These are phyloP conservation scores for Ammodytes marinus DNA, from an alignment of 2,113 vertebrate genomes.

Conservation along the genomic window DNA sequence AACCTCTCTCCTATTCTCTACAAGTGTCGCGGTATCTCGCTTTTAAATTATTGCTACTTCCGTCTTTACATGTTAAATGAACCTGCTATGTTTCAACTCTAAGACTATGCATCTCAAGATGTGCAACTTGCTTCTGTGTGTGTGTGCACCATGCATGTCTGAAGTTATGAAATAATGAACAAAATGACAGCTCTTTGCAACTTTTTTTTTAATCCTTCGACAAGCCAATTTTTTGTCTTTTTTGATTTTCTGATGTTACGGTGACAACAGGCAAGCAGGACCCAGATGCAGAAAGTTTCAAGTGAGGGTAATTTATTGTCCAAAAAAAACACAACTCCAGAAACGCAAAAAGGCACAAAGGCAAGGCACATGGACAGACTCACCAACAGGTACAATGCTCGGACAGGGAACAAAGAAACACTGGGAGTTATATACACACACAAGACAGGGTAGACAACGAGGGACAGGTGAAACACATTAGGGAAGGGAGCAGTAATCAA, in stretches of 20 bases:
- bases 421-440: too few species aligned
- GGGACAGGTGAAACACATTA: too few species aligned
- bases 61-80: constrained; percentile 21
- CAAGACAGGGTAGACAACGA: too few species aligned
- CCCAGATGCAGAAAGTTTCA: too few species aligned
- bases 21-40: not conserved
- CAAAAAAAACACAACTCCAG: too few species aligned
- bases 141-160: not conserved
- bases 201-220: constrained; percentile 3
- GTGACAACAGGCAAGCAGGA: too few species aligned
- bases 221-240: constrained; percentile 8
- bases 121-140: constrained; percentile 22
- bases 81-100: constrained; percentile 24
- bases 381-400: too few species aligned
- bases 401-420: too few species aligned
- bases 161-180: not conserved
- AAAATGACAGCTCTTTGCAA: constrained; percentile 5
- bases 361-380: too few species aligned
- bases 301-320: too few species aligned
- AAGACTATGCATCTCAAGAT: constrained; percentile 33
- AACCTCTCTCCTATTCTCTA: constrained; percentile 1
- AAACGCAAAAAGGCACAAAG: too few species aligned
- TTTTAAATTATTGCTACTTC: constrained; percentile 34
- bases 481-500: too few species aligned
- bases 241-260: not conserved